Conservation (phyloP, 2,888 invertebrate genomes). For the Ceriagrion tenellum region DNA sequence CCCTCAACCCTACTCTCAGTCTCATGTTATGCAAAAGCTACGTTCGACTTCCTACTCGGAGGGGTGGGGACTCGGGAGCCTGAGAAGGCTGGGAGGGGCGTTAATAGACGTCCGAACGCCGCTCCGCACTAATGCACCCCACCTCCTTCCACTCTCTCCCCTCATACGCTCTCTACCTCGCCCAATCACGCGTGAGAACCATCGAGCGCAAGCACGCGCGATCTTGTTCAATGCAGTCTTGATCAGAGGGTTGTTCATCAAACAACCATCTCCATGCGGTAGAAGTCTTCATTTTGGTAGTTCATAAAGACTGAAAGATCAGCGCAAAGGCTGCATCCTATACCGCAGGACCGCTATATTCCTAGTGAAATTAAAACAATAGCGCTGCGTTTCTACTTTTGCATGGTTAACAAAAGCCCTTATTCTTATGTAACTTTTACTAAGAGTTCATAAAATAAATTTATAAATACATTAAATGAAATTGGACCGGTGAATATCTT, state of each 20-base stretch:
- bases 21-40: constrained; percentile 20
- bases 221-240: background rate
- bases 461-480: no score
- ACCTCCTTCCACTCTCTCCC: background rate
- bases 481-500: no score
- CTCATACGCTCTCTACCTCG: background rate
- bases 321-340: background rate
- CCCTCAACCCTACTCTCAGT: background rate
- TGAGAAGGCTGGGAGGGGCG: background rate
- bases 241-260: background rate
- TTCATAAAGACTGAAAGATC: background rate
- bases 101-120: background rate
- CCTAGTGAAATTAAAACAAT: no score
- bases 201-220: background rate
- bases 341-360: no score
- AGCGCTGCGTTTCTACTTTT: no score
- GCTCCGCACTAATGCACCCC: background rate
- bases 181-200: background rate
- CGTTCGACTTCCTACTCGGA: background rate
- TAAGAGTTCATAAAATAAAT: no score
- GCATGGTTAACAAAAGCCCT: no score
- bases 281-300: background rate
- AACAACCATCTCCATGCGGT: no score
- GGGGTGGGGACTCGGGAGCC: background rate
- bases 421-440: no score